Evolutionary conservation across 2,797 vertebrate genomes (phyloP).

Genomic region (Phoebastria nigripes): DNA sequence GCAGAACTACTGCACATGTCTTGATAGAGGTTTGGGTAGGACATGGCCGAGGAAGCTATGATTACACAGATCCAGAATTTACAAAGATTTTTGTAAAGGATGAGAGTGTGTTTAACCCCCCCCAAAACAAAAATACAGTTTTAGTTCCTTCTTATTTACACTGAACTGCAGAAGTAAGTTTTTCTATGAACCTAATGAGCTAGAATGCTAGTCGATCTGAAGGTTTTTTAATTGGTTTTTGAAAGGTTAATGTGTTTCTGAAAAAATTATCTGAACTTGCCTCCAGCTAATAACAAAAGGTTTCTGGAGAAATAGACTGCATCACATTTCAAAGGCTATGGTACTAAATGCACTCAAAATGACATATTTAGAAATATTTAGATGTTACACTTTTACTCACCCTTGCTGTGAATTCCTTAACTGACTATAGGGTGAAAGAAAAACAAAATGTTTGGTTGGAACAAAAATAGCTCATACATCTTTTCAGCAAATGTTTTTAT

Average conservation of each 20-base stretch:
- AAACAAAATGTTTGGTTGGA: neutral
- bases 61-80: neutral
- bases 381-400: neutral
- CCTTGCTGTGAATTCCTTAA: neutral
- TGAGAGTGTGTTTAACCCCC: neutral
- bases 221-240: neutral
- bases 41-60: neutral
- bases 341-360: neutral
- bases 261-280: neutral
- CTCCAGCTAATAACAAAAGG: neutral
- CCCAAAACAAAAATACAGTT: neutral
- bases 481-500: neutral
- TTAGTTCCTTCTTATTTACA: neutral
- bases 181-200: neutral
- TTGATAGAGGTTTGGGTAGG: neutral
- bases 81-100: neutral
- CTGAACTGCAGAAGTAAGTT: neutral
- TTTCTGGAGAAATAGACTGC: neutral
- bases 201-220: neutral
- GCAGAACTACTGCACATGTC: neutral
- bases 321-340: neutral
- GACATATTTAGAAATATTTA: neutral
- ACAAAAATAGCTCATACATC: neutral
- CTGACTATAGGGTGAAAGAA: neutral
- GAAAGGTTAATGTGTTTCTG: neutral